Evolutionary conservation across 2,888 invertebrate genomes (phyloP), one percentile per base, ranked within the genome.

Genomic region (Tetropium fuscum): DNA sequence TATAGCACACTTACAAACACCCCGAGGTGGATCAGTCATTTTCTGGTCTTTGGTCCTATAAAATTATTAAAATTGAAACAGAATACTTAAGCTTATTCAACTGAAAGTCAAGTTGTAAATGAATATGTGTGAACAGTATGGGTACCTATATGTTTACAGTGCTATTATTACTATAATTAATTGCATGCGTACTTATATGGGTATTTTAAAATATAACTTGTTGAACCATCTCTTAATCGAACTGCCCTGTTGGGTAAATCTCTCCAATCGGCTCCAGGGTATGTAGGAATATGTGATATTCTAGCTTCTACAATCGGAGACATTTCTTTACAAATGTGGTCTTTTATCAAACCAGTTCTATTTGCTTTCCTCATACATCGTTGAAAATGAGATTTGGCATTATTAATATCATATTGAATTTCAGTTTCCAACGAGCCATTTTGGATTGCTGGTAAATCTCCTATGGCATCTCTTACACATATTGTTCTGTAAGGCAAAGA

Each of bases 311-410:
- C 90, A 25, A 94, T 79, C 0, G 91, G 87, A 27, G 90, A 89
- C 91, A 94, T 92, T 72, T 92, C 90, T 78, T 94, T 94, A 76
- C 93, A 93, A 60, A 93, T 87, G 73, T 95, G 94, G 78, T 94
- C 94, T 5, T 86, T 81, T 2, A 80, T 65, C 20, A 63, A 16
- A 16, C 54, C 47, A 10, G 20, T 49, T 3, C 59, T 55, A 32
- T 71, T 67, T 3, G 55, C 64, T 30, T 86, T 85, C 54, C 92
- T 83, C 65, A 92, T 85, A 83, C 88, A 69, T 70, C 88, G 84
- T 80, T 94, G 94, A 80, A 92, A 94, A 78, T 93, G 88, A 3
- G 91, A 89, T 38, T 87, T 82, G 0, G 93, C 85, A 76, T 90
- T 89, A 0, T 86, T 86, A n/a, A n/a, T n/a, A 18, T 87, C 87